Percentiles rank a stretch among this genome's conserved stretches.
phyloP scores from a whole-genome alignment of 1,140 invertebrate genomes.

The Cydia splendana region DNA sequence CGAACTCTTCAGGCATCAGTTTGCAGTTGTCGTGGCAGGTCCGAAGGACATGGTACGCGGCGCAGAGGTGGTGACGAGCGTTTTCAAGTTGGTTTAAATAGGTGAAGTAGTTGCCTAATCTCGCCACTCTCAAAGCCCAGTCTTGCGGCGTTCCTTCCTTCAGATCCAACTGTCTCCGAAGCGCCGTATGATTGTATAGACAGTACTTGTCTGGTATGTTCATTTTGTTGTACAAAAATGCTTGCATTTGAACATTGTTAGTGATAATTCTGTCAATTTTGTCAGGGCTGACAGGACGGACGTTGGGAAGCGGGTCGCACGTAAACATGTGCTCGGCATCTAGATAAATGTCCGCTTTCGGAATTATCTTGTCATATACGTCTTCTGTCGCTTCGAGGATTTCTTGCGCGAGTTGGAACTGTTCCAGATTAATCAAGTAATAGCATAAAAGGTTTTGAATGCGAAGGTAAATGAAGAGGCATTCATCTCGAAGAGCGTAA shows the following conservation, averaged over 20 bases:
- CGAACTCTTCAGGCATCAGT: conserved; percentile 65
- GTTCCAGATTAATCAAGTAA: conserved; percentile 66
- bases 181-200: conserved; percentile 82
- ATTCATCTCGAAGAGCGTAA: conserved; percentile 55
- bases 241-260: conserved; percentile 78
- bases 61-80: conserved; percentile 82
- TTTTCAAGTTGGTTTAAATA: conserved; percentile 67
- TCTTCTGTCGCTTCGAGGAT: conserved; percentile 68
- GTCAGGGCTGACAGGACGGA: conserved; percentile 62
- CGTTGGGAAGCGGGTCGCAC: conserved; percentile 47
- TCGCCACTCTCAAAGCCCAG: conserved; percentile 83
- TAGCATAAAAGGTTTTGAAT: conserved; percentile 74
- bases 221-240: conserved; percentile 75
- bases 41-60: conserved; percentile 76
- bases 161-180: conserved; percentile 82
- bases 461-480: conserved; percentile 66
- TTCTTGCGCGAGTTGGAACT: conserved; percentile 50
- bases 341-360: conserved; percentile 53
- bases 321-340: conserved; percentile 70
- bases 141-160: conserved; percentile 81
- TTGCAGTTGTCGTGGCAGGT: conserved; percentile 77
- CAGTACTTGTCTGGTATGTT: conserved; percentile 77
- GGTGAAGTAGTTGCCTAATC: conserved; percentile 81
- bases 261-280: conserved; percentile 77
- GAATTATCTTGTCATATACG: conserved; percentile 63